phyloP scores from a whole-genome alignment of 2,113 vertebrate genomes.

The Lethenteron camtschaticum region DNA sequence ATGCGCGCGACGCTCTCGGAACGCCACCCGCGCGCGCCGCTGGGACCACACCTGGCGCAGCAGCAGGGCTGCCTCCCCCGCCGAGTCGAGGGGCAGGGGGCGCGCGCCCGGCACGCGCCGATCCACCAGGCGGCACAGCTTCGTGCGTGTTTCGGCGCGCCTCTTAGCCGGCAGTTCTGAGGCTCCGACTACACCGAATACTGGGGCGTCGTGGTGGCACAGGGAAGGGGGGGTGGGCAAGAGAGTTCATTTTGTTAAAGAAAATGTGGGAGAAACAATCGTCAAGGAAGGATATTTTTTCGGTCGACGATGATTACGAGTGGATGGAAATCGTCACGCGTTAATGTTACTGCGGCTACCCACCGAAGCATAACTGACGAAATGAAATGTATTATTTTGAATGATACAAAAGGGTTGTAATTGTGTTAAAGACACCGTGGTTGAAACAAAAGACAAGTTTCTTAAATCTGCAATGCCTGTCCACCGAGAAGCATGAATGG shows the following conservation, averaged over 20 bases:
- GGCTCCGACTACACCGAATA: conserved; percentile 49
- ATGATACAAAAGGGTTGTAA: too few relatives aligned
- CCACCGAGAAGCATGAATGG: too few relatives aligned
- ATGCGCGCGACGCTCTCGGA: conserved; percentile 49
- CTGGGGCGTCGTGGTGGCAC: conserved; percentile 13
- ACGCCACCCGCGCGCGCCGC: conserved; percentile 49
- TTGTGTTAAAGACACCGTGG: too few relatives aligned
- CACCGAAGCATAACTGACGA: too few relatives aligned
- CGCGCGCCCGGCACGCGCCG: conserved; percentile 50
- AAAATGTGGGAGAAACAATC: too few relatives aligned
- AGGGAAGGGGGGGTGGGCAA: not conserved
- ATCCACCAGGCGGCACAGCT: conserved; percentile 40
- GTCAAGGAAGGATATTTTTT: too few relatives aligned
- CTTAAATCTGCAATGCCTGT: too few relatives aligned
- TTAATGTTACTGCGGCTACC: too few relatives aligned
- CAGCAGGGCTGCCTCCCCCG: conserved; percentile 44
- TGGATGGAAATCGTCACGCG: too few relatives aligned
- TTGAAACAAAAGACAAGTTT: too few relatives aligned
- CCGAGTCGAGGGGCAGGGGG: conserved; percentile 41
- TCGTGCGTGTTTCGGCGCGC: conserved; percentile 37
- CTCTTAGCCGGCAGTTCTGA: conserved; percentile 46
- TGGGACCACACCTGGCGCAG: conserved; percentile 55
- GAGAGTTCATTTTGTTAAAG: not conserved
- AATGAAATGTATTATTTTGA: too few relatives aligned
- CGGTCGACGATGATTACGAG: too few relatives aligned